Conservation (phyloP, 1,140 invertebrate genomes). For the Drosophila navojoa region DNA sequence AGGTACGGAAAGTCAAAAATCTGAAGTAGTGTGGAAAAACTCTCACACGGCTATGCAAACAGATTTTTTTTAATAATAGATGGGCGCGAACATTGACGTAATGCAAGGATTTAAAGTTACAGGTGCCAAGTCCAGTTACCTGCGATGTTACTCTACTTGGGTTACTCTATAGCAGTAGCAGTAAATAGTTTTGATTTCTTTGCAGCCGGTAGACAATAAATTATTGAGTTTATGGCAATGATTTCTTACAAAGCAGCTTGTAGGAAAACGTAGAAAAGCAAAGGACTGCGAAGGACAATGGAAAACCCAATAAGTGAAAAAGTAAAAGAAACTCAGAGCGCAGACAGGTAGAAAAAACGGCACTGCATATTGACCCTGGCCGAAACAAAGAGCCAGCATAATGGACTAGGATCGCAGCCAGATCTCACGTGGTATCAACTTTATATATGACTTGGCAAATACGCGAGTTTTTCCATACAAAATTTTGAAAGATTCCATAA, state of each 20-base stretch:
- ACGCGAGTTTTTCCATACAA: constrained; percentile 52
- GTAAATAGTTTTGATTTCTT: constrained; percentile 41
- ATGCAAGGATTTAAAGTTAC: constrained; percentile 41
- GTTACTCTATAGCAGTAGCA: constrained; percentile 10
- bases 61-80: constrained; percentile 37
- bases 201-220: constrained; percentile 70
- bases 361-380: constrained; percentile 46
- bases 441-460: constrained; percentile 64
- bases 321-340: constrained; percentile 1
- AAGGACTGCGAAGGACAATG: constrained; percentile 56
- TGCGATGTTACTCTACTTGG: constrained; percentile 33
- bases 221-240: constrained; percentile 71
- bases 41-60: constrained; percentile 28
- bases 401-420: constrained; percentile 30
- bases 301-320: constrained; percentile 69
- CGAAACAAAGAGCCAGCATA: constrained; percentile 53
- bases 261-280: constrained; percentile 32
- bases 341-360: constrained; percentile 48
- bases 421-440: background rate
- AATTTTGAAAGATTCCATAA: constrained; percentile 35
- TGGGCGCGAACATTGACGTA: constrained; percentile 55
- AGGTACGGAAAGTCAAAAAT: constrained; percentile 39
- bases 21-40: constrained; percentile 20
- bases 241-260: constrained; percentile 48
- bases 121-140: constrained; percentile 56